Evolutionary conservation across 2,797 vertebrate species (phyloP).

Genomic region (Amblyopsis hoosieri): DNA sequence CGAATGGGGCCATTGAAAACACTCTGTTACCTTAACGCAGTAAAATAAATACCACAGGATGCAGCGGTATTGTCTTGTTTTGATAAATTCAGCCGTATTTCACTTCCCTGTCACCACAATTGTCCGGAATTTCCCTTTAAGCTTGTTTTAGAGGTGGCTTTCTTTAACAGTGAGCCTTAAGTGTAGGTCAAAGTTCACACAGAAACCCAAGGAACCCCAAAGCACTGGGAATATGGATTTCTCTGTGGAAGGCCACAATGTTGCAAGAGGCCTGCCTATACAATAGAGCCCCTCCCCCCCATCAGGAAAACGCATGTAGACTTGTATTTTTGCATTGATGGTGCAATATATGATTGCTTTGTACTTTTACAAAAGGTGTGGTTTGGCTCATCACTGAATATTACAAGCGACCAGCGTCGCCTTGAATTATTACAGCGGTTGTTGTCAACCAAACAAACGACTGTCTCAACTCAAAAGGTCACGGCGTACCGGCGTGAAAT

Average conservation of each 20-base stretch:
- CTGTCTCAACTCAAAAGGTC: conserved; percentile 74
- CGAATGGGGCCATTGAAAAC: no score
- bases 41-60: no score
- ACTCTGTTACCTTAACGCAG: no score
- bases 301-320: conserved; percentile 46
- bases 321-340: no score
- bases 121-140: no score
- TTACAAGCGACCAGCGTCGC: conserved; percentile 51
- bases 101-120: no score
- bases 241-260: conserved; percentile 4
- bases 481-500: conserved; percentile 57
- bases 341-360: no score
- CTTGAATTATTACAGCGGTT: conserved; percentile 68
- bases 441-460: conserved; percentile 74
- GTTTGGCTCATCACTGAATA: conserved; percentile 54
- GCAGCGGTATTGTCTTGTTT: no score
- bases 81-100: no score
- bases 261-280: conserved; percentile 16
- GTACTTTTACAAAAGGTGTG: conserved; percentile 10
- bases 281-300: conserved; percentile 20
- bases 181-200: background rate
- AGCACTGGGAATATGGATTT: background rate
- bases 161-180: no score
- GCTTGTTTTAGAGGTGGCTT: no score
- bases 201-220: background rate